These are phyloP conservation scores for Halcyon smyrnensis DNA, from an alignment of 2,797 vertebrate genomes.

Conservation along the genomic window DNA sequence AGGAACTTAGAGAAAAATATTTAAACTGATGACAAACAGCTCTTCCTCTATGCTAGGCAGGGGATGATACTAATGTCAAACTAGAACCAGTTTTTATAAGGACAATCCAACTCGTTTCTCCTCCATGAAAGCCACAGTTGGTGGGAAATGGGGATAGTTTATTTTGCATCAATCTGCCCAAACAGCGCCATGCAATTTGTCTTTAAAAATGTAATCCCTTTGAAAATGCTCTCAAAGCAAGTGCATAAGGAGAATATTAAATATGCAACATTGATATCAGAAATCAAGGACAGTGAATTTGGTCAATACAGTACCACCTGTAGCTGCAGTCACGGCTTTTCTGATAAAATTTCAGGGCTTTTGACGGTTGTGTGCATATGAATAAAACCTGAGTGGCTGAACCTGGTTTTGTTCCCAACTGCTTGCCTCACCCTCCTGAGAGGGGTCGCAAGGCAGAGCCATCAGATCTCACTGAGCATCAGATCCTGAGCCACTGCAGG, in stretches of 20 bases:
- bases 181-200: neutral
- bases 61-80: neutral
- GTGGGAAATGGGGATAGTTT: neutral
- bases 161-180: neutral
- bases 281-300: neutral
- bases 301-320: neutral
- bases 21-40: neutral
- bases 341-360: neutral
- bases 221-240: neutral
- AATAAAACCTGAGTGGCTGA: neutral
- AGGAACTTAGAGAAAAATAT: neutral
- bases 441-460: neutral
- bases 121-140: neutral
- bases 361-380: neutral
- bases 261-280: neutral
- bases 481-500: neutral
- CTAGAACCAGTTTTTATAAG: neutral
- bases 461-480: accelerated
- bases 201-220: neutral
- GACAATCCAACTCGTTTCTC: neutral
- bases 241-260: neutral
- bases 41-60: neutral
- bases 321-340: neutral
- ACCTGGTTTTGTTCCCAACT: neutral
- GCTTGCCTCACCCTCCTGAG: neutral